Evolutionary conservation across 2,113 vertebrate genomes (phyloP), one percentile per base, ranked within the genome.

Genomic region (Sapajus apella): DNA sequence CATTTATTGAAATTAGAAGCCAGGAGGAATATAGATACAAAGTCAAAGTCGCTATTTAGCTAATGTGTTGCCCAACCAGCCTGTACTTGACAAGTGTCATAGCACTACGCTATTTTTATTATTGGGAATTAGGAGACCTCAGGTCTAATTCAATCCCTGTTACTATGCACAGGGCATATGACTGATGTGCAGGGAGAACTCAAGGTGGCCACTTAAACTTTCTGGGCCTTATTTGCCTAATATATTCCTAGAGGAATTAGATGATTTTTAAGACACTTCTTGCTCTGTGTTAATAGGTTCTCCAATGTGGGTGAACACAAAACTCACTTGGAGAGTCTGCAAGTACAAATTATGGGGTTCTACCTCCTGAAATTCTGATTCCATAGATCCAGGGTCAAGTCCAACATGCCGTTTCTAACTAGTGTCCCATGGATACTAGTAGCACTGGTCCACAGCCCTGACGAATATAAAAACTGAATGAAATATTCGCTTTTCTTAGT

Each of bases 1-100:
- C 72, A 87, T 89, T 93, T 98, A 95, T 88, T 96, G 87, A 95
- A 93, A 91, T 95, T 90, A 97, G 75, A 97, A 97, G 47, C 91
- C 96, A 91, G 66, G 50, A 93, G 79, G 83, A 94, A 95, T 92
- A 55, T 32, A 81, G 66, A 80, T 75, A 70, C 56, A 94, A 91
- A 92, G n/a, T 90, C 80, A 79, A 61, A 64, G 43, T 89, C 77
- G 84, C 93, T 90, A 61, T 75, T 88, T 95, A 77, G 45, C 56
- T 79, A 37, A 13, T 47, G 56, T 25, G 23, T 47, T 90, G 27
- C 43, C 80, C 61, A 68, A 16, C 55, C 61, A 86, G 47, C 37
- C 75, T 61, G 91, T 82, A 11, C 61, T 64, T 96, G 80, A 73
- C 50, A 84, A 52, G 16, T 12, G 61, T 30, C 52, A 25, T 14